Base-by-base conservation (phyloP, 2,888 invertebrate genomes). In the Dicranocentrus wangi region DNA sequence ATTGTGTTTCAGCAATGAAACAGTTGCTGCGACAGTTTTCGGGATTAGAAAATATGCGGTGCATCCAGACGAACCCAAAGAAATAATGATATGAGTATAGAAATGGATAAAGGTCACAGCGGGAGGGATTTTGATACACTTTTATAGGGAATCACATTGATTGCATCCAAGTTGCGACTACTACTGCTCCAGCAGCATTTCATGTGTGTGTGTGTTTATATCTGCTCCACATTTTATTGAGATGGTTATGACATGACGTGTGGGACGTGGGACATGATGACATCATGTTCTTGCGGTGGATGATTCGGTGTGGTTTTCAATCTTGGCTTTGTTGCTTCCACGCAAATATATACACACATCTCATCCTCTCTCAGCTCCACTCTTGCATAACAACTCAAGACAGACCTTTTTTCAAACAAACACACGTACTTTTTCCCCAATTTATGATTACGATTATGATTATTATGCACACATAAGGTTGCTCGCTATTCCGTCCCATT, bases 71-170 rank as follows among this genome's bases (percentile, higher is more conserved):
- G 8, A 28, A 60, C n/a, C n/a, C n/a, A 60, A 60, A 28, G n/a
- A 27, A 43, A 27, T 15, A 47, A 63, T 63, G 17, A 66, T 63
- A 63, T 60, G 60, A 42, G 21, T 7, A 42, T 19, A 68, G 42
- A 81, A 79, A 71, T 27, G 80, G 81, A 75, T 75, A 75, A 77
- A 81, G 75, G 81, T 81, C 81, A 72, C 81, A 81, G 81, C 81
- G 60, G 81, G 81, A 69, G 81, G 75, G 63, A 75, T 51, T 72
- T 79, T 79, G 71, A 71, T 79, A 63, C 66, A 71, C 39, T 61
- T 61, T 61, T 32, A 63, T 17, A 65, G 25, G 21, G 71, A 53
- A 61, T 79, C 71, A 66, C 65, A 79, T 79, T 79, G 78, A 79
- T 79, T 77, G 77, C 77, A 70, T 75, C 15, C 32, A 32, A 32